A percentile compares a stretch with the other conserved stretches of the same genome.
Conservation (phyloP, 2,888 invertebrate species). For the Andrena chrysosceles region DNA sequence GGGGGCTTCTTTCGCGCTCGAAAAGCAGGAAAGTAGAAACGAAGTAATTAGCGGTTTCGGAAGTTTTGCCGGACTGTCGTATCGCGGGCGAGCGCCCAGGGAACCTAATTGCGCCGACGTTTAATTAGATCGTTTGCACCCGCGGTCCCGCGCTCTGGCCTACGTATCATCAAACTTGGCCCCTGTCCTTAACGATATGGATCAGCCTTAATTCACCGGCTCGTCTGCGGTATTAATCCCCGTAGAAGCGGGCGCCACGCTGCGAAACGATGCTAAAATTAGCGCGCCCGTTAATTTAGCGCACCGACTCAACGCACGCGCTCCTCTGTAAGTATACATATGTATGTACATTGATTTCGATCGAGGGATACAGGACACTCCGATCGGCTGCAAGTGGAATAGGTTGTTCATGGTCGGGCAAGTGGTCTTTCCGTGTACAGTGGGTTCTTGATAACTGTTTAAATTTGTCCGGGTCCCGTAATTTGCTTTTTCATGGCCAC, state of each 20-base stretch:
- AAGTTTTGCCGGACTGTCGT: conserved; percentile 58
- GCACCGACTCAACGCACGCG: conserved; percentile 33
- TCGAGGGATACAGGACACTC: not conserved
- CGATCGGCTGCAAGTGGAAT: not conserved
- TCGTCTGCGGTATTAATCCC: conserved; percentile 64
- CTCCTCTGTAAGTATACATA: conserved; percentile 12
- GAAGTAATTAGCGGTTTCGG: conserved; percentile 62
- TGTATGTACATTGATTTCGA: conserved; percentile 20
- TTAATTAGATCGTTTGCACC: conserved; percentile 69
- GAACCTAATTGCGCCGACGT: conserved; percentile 62
- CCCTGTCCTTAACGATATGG: conserved; percentile 65
- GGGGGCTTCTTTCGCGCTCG: conserved; percentile 43
- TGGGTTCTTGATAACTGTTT: too few species aligned
- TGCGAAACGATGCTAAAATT: conserved; percentile 64
- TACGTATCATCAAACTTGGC: conserved; percentile 64
- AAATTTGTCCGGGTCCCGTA: conserved; percentile 30
- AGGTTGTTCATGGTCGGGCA: not conserved
- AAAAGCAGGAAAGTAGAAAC: conserved; percentile 51
- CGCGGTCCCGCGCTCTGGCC: conserved; percentile 54
- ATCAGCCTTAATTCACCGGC: conserved; percentile 71
- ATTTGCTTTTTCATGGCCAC: conserved; percentile 41
- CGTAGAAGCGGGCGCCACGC: conserved; percentile 46
- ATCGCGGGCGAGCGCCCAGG: conserved; percentile 35
- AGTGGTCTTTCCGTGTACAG: not conserved
- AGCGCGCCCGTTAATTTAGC: conserved; percentile 55